phyloP scores from a whole-genome alignment of 2,113 vertebrate genomes.

The Mus pahari region DNA sequence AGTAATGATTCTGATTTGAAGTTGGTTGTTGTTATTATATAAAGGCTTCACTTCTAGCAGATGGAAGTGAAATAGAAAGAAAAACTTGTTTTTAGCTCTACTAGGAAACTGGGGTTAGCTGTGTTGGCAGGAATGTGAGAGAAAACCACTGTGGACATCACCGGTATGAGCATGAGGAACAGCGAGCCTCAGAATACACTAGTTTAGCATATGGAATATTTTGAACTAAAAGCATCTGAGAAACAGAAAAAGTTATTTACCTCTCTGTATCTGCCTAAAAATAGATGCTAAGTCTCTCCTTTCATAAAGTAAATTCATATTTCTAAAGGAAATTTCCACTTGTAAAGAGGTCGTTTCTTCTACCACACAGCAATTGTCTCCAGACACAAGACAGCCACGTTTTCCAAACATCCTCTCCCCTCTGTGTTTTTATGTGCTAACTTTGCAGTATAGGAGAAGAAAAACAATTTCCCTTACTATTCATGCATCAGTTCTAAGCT shows the following conservation, averaged over 20 bases:
- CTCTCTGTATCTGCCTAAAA: background rate
- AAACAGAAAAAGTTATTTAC: background rate
- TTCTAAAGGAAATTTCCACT: background rate
- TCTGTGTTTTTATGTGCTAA: background rate
- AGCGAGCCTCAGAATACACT: background rate
- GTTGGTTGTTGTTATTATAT: background rate
- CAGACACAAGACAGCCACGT: background rate
- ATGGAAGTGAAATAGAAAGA: background rate
- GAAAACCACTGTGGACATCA: background rate
- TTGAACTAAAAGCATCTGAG: background rate
- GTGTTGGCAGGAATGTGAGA: background rate
- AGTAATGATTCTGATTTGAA: slow-evolving; percentile 2
- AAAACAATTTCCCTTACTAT: background rate
- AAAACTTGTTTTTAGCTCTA: background rate
- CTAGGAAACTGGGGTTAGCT: background rate
- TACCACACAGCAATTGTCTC: background rate
- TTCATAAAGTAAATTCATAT: background rate
- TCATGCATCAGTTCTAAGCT: background rate
- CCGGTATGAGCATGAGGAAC: background rate
- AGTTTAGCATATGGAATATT: background rate
- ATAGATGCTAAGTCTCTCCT: background rate
- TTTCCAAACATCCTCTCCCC: background rate
- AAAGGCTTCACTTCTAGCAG: background rate
- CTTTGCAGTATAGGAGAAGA: background rate
- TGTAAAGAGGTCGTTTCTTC: background rate